Evolutionary conservation across 2,888 invertebrate species (phyloP).

Genomic region (Lochmaea crataegi): DNA sequence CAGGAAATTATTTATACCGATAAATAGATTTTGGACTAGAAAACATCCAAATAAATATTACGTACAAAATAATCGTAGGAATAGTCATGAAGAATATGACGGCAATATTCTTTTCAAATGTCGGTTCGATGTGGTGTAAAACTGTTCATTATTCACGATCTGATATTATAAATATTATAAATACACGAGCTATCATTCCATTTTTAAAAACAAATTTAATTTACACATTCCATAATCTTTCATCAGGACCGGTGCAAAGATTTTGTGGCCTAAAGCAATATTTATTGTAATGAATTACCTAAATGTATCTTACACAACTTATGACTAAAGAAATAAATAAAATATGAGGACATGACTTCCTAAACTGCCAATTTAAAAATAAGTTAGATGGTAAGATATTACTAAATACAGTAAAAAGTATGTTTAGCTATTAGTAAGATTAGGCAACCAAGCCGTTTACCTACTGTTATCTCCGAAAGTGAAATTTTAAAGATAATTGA

Average conservation of each 20-base stretch:
- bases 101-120: not conserved
- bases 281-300: not conserved
- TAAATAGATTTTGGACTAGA: no score
- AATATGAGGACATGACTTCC: not conserved
- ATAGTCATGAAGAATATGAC: no score
- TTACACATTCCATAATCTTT: not conserved
- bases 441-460: not conserved
- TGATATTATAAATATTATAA: no score
- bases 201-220: not conserved
- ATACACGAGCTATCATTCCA: not conserved
- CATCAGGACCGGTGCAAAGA: not conserved
- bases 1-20: no score
- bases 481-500: not conserved
- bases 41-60: no score
- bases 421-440: not conserved
- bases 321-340: not conserved
- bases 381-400: slow-evolving; percentile 1
- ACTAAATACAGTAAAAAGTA: not conserved
- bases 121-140: not conserved
- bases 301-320: not conserved
- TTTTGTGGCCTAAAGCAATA: not conserved
- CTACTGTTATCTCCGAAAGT: not conserved
- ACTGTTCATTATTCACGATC: not conserved
- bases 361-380: not conserved
- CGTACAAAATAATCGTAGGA: no score